Conservation (phyloP, 2,888 invertebrate genomes). For the Drosophila atripex region DNA sequence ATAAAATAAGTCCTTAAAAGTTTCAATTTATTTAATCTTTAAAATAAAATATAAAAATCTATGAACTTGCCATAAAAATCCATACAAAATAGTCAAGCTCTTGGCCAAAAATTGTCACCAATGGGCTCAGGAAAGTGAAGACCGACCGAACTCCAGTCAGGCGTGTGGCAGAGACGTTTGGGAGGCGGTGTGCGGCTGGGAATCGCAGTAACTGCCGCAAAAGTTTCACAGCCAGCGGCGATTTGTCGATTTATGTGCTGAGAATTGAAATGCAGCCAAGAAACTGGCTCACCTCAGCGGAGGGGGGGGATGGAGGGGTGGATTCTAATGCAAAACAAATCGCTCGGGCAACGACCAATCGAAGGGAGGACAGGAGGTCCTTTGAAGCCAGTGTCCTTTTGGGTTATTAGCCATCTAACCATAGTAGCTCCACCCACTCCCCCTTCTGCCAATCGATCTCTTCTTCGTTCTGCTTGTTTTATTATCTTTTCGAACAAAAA, state of each 20-base stretch:
- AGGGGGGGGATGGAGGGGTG: background rate
- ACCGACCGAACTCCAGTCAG: background rate
- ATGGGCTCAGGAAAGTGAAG: too few species aligned
- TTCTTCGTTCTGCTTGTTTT: conserved; percentile 15
- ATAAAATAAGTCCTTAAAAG: too few species aligned
- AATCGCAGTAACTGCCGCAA: conserved; percentile 20
- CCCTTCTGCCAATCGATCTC: conserved; percentile 8
- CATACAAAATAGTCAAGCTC: too few species aligned
- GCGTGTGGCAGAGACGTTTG: background rate
- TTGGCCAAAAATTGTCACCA: too few species aligned
- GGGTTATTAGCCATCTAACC: conserved; percentile 35
- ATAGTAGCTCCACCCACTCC: background rate
- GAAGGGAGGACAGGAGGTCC: background rate
- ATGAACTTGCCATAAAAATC: too few species aligned
- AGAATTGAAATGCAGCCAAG: conserved; percentile 76
- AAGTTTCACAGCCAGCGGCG: conserved; percentile 64
- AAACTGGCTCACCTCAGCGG: conserved; percentile 37
- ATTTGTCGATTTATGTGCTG: conserved; percentile 77
- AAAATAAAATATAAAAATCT: too few species aligned
- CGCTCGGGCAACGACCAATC: conserved; percentile 33
- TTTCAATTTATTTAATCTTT: too few species aligned
- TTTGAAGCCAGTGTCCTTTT: conserved; percentile 26
- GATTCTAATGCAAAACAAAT: conserved; percentile 66
- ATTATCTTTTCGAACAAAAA: conserved; percentile 21
- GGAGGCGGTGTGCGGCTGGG: background rate